Conservation (phyloP, 2,113 vertebrate genomes). For the Myxocyprinus asiaticus region DNA sequence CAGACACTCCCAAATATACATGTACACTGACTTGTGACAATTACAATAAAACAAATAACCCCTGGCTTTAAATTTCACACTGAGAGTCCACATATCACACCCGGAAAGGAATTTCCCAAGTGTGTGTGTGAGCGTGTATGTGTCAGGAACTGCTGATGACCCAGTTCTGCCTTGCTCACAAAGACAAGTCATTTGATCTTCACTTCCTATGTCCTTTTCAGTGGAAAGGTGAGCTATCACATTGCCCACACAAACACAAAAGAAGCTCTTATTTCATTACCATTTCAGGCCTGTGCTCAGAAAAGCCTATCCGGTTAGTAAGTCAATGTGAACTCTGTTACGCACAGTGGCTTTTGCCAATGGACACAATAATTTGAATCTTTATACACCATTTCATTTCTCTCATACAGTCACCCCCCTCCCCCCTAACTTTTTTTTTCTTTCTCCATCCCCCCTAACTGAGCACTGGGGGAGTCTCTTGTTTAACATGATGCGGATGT, state of each 20-base stretch:
- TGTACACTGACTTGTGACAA: constrained; percentile 29
- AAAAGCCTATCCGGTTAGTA: constrained; percentile 6
- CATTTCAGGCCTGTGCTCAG: constrained; percentile 21
- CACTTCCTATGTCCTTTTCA: constrained; percentile 45
- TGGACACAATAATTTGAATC: constrained; percentile 19
- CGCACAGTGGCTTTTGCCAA: constrained; percentile 38
- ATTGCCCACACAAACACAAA: constrained; percentile 29
- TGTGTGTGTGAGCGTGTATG: constrained; percentile 21
- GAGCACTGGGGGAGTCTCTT: constrained; percentile 50
- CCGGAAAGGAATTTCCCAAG: constrained; percentile 39
- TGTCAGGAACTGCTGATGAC: constrained; percentile 22
- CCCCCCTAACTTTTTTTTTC: constrained; percentile 27
- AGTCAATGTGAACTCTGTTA: constrained; percentile 44
- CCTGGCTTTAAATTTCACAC: constrained; percentile 55
- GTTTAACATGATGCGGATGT: constrained; percentile 57
- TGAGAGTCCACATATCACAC: constrained; percentile 54
- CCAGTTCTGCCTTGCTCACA: constrained; percentile 14
- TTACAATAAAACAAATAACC: constrained; percentile 49
- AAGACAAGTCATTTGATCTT: constrained; percentile 39
- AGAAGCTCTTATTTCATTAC: constrained; percentile 21
- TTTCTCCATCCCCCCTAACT: constrained; percentile 10
- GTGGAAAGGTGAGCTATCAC: constrained; percentile 41
- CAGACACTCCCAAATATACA: background rate
- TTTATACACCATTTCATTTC: background rate
- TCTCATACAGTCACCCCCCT: background rate